Evolutionary conservation across 2,888 invertebrate genomes (phyloP).

Genomic region (Dioctria rufipes): DNA sequence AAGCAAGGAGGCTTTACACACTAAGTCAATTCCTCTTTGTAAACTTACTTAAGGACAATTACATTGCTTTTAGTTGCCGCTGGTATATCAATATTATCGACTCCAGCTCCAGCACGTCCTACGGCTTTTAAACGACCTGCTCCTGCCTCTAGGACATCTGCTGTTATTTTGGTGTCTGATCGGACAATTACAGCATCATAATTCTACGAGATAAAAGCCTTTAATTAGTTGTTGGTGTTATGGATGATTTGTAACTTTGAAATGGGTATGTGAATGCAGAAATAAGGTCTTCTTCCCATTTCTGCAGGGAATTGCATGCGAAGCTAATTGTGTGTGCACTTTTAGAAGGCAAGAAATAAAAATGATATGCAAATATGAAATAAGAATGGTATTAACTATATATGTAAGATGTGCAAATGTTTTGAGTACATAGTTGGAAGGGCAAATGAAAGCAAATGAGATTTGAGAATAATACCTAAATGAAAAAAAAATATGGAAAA

Average conservation of each 20-base stretch:
- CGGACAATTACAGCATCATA: slow-evolving; percentile 93
- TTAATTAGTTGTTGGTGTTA: slow-evolving; percentile 55
- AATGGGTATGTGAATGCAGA: too few relatives aligned
- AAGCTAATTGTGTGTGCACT: too few relatives aligned
- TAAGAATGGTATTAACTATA: too few relatives aligned
- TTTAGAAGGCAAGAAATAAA: too few relatives aligned
- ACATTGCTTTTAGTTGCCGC: slow-evolving; percentile 89
- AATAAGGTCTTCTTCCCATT: too few relatives aligned
- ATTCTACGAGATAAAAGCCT: slow-evolving; percentile 74
- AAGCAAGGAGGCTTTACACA: background rate
- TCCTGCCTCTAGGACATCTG: slow-evolving; percentile 85
- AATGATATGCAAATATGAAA: too few relatives aligned
- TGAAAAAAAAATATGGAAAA: too few relatives aligned
- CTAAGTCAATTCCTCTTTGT: background rate
- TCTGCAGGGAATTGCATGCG: too few relatives aligned
- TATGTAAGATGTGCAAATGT: too few relatives aligned
- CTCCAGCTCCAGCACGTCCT: slow-evolving; percentile 98
- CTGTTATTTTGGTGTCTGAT: slow-evolving; percentile 95
- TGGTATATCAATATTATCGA: slow-evolving; percentile 95
- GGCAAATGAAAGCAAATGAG: too few relatives aligned
- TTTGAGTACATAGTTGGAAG: too few relatives aligned
- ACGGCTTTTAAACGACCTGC: slow-evolving; percentile 84
- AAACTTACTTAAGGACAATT: slow-evolving; percentile 92
- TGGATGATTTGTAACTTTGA: background rate
- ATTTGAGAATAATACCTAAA: too few relatives aligned